Base-by-base conservation (phyloP, 2,888 invertebrate genomes). In the Dendrolimus houi region DNA sequence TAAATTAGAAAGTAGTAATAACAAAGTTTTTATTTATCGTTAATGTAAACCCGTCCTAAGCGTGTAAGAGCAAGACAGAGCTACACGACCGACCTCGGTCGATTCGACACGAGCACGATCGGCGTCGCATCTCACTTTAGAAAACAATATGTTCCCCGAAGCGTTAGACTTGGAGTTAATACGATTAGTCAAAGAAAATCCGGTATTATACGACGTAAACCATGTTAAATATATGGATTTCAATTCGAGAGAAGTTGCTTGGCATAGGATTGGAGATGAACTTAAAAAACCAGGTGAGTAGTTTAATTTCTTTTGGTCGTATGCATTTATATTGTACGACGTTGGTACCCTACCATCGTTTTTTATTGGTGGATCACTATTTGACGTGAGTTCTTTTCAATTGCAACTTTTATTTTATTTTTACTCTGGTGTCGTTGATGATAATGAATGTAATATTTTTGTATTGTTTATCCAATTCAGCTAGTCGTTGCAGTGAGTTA, bases 241-340 rank as follows among this genome's bases (percentile, higher is more conserved):
- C 56, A 88, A 90, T 53, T 70, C 82, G 0, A 72, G 89, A 10
- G 89, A 89, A 58, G 89, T 89, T 17, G 79, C 84, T 1, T 90
- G 89, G 89, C 89, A 90, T 66, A 86, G 78, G 66, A 89, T 90
- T 42, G 89, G 89, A 7, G 89, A 90, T 60, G 83, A 83, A 57
- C 64, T 90, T 17, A 78, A 83, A 62, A 74, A 76, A 57, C 80
- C 90, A 54, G 87, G 89, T 89, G 61, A 76, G 83, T 74, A 52
- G n/a, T 54, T 12, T 53, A 54, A 55, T 55, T 57, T 47, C 59
- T 56, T 60, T 57, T 41, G 53, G 54, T 55, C 59, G 59, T 60
- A 58, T 55, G 29, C 64, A 57, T 77, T 75, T 74, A 75, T 70
- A 75, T 65, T 70, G 64, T 70, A 69, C 74, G 72, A 69, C 64